Evolutionary conservation across 2,888 invertebrate species (phyloP).

Genomic region (Isoperla grammatica): DNA sequence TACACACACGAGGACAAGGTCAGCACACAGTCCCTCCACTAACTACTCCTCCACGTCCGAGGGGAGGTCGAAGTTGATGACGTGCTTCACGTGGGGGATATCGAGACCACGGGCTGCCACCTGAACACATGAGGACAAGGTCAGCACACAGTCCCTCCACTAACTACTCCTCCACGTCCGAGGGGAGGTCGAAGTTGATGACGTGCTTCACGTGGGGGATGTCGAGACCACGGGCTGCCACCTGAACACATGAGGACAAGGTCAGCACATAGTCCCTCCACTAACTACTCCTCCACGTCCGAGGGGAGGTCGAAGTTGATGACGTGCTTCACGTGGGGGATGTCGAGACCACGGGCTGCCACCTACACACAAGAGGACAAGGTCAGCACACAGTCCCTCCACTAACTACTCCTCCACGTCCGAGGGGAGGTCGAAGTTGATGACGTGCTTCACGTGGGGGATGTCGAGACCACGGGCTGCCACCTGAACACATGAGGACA

Average conservation of each 20-base stretch:
- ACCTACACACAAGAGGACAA: too few relatives aligned
- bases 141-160: too few relatives aligned
- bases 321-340: constrained; percentile 98
- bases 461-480: constrained; percentile 98
- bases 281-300: constrained; percentile 99
- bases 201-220: constrained; percentile 99
- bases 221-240: constrained; percentile 95
- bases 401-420: constrained; percentile 99
- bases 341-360: constrained; percentile 95
- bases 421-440: constrained; percentile 98
- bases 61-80: constrained; percentile 99
- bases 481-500: too few relatives aligned
- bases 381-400: too few relatives aligned
- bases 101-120: constrained; percentile 95
- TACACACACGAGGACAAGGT: constrained; percentile 30
- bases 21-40: too few relatives aligned
- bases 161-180: constrained; percentile 99
- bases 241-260: too few relatives aligned
- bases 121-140: too few relatives aligned
- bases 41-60: constrained; percentile 99
- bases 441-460: constrained; percentile 98
- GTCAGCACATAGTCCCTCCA: too few relatives aligned
- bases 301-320: constrained; percentile 99
- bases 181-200: constrained; percentile 98
- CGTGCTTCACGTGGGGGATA: constrained; percentile 98